These are phyloP conservation scores for Homarus gammarus DNA, from an alignment of 2,888 invertebrate species.

Conservation along the genomic window DNA sequence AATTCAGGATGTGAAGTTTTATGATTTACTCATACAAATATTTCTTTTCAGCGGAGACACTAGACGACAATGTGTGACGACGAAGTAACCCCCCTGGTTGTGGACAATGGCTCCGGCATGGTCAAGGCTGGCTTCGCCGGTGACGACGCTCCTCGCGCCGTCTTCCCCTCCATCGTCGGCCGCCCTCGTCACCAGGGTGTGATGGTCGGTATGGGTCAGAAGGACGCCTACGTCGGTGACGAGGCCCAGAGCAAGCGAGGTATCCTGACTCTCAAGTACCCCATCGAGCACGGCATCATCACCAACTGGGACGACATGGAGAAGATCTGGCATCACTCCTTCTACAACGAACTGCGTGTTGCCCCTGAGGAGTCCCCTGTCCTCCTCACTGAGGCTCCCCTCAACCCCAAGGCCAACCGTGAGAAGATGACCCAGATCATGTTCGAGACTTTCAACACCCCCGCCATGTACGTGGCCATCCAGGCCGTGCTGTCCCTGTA, in stretches of 20 bases:
- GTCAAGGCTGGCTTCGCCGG: conserved; percentile 96
- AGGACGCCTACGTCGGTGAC: conserved; percentile 97
- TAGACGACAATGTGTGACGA: conserved; percentile 47
- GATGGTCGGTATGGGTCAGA: conserved; percentile 99
- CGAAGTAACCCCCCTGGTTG: conserved; percentile 60
- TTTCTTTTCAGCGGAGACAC: conserved; percentile 13
- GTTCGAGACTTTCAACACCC: conserved; percentile 95
- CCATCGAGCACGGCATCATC: conserved; percentile 82
- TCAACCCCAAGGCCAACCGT: conserved; percentile 96
- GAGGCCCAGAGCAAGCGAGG: conserved; percentile 95
- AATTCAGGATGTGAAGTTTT: too few species aligned
- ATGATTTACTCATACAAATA: too few species aligned
- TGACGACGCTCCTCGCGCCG: conserved; percentile 92
- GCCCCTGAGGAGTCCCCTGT: conserved; percentile 97
- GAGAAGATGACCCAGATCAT: conserved; percentile 92
- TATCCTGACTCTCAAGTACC: conserved; percentile 82
- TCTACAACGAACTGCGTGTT: conserved; percentile 97
- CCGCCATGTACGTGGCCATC: conserved; percentile 95
- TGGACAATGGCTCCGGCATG: conserved; percentile 94
- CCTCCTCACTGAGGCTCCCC: conserved; percentile 93
- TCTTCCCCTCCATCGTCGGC: conserved; percentile 94
- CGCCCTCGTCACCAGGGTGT: conserved; percentile 88
- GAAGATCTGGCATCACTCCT: conserved; percentile 99
- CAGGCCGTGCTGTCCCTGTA: conserved; percentile 85
- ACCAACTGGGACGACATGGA: conserved; percentile 99